Evolutionary conservation across 2,888 invertebrate species (phyloP).

Genomic region (Erebia epiphron): DNA sequence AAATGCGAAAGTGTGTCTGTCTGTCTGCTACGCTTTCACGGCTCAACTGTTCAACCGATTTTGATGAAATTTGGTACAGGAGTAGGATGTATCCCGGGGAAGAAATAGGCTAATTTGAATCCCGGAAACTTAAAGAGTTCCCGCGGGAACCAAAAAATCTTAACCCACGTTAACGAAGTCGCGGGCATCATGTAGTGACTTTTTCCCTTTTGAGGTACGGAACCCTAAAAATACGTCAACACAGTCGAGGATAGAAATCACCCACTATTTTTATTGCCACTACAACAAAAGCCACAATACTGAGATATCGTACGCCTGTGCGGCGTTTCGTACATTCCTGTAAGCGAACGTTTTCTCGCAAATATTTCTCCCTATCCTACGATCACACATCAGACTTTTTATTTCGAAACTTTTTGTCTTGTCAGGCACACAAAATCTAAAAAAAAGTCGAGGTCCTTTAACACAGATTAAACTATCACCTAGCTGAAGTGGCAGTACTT

Average conservation of each 20-base stretch:
- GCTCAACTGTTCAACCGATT: no score
- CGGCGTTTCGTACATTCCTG: slow-evolving; percentile 11
- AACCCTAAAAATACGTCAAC: neutral
- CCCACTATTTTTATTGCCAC: slow-evolving; percentile 2
- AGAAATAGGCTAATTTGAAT: no score
- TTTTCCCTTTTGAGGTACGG: neutral
- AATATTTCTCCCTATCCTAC: slow-evolving; percentile 2
- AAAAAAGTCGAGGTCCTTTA: neutral
- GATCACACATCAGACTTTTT: neutral
- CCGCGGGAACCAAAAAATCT: no score
- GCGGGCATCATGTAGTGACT: no score
- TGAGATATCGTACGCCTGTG: slow-evolving; percentile 12
- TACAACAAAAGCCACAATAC: slow-evolving; percentile 16
- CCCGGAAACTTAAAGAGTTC: no score
- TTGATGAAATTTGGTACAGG: no score
- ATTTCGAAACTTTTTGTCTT: neutral
- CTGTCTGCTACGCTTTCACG: no score
- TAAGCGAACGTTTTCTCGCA: neutral
- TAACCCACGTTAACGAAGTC: no score
- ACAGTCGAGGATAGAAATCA: neutral
- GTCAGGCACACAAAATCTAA: neutral
- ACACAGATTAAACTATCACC: no score
- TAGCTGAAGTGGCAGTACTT: no score
- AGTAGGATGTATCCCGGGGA: no score
- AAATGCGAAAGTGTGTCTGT: no score